phyloP scores from a whole-genome alignment of 37 sponge, comb jelly and placozoan genomes.

The Halisarca cf. caerulea region DNA sequence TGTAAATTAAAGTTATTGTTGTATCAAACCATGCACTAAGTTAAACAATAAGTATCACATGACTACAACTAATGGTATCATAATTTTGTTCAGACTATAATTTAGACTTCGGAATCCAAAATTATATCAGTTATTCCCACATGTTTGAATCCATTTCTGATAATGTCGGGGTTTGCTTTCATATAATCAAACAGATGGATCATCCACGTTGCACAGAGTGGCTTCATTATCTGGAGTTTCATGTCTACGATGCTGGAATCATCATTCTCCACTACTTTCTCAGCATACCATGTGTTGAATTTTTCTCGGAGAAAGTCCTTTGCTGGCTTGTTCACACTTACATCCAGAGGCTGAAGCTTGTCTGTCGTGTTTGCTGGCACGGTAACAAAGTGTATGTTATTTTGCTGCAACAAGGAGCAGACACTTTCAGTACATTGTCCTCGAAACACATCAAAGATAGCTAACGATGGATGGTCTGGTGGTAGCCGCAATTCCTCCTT shows the following conservation, averaged over 20 bases:
- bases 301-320: slow-evolving; percentile 38
- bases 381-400: slow-evolving; percentile 43
- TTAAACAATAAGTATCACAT: background rate
- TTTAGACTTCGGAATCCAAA: too few species aligned
- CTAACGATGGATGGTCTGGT: slow-evolving; percentile 25
- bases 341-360: slow-evolving; percentile 53
- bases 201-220: slow-evolving; percentile 6
- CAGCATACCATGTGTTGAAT: slow-evolving; percentile 59
- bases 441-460: slow-evolving; percentile 38
- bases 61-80: background rate
- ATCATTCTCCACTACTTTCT: slow-evolving; percentile 21
- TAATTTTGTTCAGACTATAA: background rate
- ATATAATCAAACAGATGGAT: slow-evolving; percentile 18
- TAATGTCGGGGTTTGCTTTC: slow-evolving; percentile 1
- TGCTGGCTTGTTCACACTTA: slow-evolving; percentile 58
- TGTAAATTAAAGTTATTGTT: background rate
- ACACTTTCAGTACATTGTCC: slow-evolving; percentile 27
- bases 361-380: slow-evolving; percentile 65
- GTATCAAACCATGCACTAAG: background rate
- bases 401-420: slow-evolving; percentile 27
- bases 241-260: background rate
- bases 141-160: slow-evolving; percentile 21
- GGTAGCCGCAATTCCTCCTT: background rate
- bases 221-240: background rate
- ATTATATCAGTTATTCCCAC: too few species aligned